These are phyloP conservation scores for Pelobates fuscus DNA, from an alignment of 2,113 vertebrate species.

Conservation along the genomic window DNA sequence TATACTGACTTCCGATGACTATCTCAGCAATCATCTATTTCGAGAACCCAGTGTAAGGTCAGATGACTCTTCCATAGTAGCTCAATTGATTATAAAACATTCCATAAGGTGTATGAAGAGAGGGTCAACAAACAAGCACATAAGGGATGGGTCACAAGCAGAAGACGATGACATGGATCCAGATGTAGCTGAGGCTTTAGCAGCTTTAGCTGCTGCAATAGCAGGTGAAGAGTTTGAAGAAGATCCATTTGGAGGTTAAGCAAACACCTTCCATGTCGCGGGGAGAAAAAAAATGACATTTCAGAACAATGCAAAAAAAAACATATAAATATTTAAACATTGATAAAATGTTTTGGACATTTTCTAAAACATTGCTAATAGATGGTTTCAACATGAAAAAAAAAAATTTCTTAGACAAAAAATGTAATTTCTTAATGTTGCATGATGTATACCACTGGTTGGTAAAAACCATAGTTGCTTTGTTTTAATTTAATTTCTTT, in stretches of 20 bases:
- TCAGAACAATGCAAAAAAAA: too few species aligned
- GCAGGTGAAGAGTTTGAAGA: slow-evolving; percentile 70
- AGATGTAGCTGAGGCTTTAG: slow-evolving; percentile 89
- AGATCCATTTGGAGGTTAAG: too few species aligned
- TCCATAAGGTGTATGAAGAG: neutral
- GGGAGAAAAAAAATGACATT: too few species aligned
- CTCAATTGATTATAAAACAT: slow-evolving; percentile 15
- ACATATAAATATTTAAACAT: too few species aligned
- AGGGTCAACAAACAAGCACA: neutral
- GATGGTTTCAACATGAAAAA: neutral
- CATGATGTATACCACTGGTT: slow-evolving; percentile 21
- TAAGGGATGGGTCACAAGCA: neutral
- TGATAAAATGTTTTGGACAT: neutral
- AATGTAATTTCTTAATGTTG: neutral
- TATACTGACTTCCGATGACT: too few species aligned
- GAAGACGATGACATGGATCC: slow-evolving; percentile 74
- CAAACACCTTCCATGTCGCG: too few species aligned
- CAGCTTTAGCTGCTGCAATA: slow-evolving; percentile 90
- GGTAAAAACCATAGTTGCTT: slow-evolving; percentile 4
- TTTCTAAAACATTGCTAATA: neutral
- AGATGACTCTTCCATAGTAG: slow-evolving; percentile 14
- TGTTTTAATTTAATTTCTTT: slow-evolving; percentile 16
- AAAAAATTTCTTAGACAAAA: neutral
- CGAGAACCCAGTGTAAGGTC: too few species aligned
- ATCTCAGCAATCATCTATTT: too few species aligned